Evolutionary conservation across 1,140 invertebrate species (phyloP).

Genomic region (Drosophila burlai): DNA sequence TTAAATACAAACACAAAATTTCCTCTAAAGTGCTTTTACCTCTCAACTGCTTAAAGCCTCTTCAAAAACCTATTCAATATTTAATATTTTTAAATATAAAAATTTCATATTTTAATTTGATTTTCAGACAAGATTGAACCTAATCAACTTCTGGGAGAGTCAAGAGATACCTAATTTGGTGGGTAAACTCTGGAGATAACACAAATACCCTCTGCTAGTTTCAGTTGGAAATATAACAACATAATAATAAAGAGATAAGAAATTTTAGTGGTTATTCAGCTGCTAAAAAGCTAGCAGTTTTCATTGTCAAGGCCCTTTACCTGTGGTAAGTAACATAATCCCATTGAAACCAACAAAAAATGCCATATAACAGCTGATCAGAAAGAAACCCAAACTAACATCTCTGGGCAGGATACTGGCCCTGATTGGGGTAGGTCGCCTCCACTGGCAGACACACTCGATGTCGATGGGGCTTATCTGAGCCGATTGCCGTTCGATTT

Average conservation of each 20-base stretch:
- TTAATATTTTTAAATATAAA: background rate
- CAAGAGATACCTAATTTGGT: background rate
- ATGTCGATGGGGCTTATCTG: constrained; percentile 15
- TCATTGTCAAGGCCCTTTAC: background rate
- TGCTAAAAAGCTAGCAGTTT: background rate
- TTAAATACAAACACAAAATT: no score
- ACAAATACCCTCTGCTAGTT: background rate
- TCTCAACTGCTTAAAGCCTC: background rate
- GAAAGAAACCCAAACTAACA: background rate
- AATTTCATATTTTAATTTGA: background rate
- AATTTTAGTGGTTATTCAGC: background rate
- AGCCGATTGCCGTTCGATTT: constrained; percentile 29
- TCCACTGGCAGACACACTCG: constrained; percentile 5
- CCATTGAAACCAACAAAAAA: background rate
- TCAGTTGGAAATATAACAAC: background rate
- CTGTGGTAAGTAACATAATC: background rate
- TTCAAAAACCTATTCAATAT: background rate
- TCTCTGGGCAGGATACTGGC: background rate
- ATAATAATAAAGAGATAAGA: background rate
- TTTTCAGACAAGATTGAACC: no score
- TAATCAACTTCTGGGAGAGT: background rate
- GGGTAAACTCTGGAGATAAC: background rate
- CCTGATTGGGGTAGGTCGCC: constrained; percentile 24
- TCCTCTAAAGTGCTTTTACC: background rate
- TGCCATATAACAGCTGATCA: background rate